A percentile compares a stretch with the other conserved stretches of the same genome.
Evolutionary conservation across 2,888 invertebrate genomes (phyloP).

Genomic region (Eupithecia centaureata): DNA sequence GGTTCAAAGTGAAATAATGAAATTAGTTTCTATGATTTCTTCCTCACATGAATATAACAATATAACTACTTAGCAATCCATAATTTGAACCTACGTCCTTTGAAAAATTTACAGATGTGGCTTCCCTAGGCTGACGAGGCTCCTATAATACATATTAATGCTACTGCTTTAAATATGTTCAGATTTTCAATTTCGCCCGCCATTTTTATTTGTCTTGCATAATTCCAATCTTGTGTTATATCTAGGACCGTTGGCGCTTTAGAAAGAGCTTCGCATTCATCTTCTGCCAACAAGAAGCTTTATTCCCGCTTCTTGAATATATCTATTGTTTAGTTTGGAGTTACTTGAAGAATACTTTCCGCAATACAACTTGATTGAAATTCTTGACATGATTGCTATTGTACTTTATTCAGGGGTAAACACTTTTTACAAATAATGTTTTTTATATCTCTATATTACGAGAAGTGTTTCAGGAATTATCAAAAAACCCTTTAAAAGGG

Average conservation of each 20-base stretch:
- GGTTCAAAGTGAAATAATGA: too few species aligned
- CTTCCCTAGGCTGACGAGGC: background rate
- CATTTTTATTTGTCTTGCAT: constrained; percentile 44
- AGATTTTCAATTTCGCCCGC: constrained; percentile 47
- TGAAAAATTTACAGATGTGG: background rate
- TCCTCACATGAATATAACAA: too few species aligned
- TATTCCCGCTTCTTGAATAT: constrained; percentile 29
- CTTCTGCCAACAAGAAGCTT: constrained; percentile 28
- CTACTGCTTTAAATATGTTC: constrained; percentile 9
- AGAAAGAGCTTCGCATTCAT: constrained; percentile 34
- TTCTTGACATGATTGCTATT: constrained; percentile 18
- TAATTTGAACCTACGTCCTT: background rate
- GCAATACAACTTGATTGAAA: constrained; percentile 10
- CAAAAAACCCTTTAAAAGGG: too few species aligned
- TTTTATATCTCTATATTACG: too few species aligned
- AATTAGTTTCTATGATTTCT: too few species aligned
- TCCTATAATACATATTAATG: background rate
- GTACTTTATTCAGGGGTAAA: constrained; percentile 13
- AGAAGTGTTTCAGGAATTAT: too few species aligned
- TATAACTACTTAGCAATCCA: too few species aligned
- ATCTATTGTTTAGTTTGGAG: constrained; percentile 22
- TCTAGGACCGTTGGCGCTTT: constrained; percentile 32
- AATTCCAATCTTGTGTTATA: constrained; percentile 37
- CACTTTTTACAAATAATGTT: too few species aligned
- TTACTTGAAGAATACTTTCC: constrained; percentile 6